These are phyloP conservation scores for Latrodectus hesperus DNA, from an alignment of 2,888 invertebrate genomes.

Conservation along the genomic window DNA sequence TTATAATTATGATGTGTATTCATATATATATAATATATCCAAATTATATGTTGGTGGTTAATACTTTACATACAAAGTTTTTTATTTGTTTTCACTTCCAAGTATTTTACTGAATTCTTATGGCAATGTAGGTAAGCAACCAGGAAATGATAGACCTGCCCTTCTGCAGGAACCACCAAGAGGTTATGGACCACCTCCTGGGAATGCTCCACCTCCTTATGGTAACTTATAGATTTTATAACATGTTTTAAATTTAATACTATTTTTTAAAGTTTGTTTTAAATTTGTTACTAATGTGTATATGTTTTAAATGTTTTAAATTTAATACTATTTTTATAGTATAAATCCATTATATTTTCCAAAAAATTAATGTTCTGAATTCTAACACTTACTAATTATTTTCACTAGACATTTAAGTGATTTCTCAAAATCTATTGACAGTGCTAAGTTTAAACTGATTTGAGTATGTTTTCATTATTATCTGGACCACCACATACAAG, in stretches of 20 bases:
- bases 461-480: too few species aligned
- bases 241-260: neutral
- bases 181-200: conserved; percentile 57
- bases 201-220: conserved; percentile 35
- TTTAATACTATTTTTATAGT: neutral
- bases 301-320: neutral
- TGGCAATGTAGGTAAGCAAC: conserved; percentile 49
- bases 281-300: conserved; percentile 7
- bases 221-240: conserved; percentile 14
- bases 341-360: too few species aligned
- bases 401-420: too few species aligned
- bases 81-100: neutral
- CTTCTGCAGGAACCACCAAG: conserved; percentile 85
- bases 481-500: too few species aligned
- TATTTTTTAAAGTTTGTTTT: neutral
- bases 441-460: too few species aligned
- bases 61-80: neutral
- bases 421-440: too few species aligned
- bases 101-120: neutral
- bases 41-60: neutral
- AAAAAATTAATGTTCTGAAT: too few species aligned
- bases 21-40: neutral
- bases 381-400: too few species aligned
- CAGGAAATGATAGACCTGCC: conserved; percentile 80
- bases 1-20: neutral